Evolutionary conservation across 2,888 invertebrate genomes (phyloP).

Genomic region (Stenodema calcarata): DNA sequence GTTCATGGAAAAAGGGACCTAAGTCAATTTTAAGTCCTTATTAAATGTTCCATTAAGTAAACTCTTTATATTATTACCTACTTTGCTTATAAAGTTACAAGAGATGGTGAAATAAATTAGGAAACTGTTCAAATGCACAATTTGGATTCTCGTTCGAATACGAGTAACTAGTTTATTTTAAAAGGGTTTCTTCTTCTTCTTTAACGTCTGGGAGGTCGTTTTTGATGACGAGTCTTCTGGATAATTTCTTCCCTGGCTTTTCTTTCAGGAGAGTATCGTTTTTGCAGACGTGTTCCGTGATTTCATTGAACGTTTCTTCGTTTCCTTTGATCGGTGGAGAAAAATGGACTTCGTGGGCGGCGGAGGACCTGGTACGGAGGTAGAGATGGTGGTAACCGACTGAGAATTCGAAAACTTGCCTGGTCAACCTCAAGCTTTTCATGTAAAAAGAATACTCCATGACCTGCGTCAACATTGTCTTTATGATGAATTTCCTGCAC

Average conservation of each 20-base stretch:
- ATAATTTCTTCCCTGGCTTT: neutral
- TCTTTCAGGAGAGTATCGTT: constrained; percentile 21
- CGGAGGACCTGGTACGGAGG: constrained; percentile 29
- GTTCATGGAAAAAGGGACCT: no score
- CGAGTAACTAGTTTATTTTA: neutral
- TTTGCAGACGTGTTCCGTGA: constrained; percentile 47
- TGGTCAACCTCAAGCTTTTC: constrained; percentile 48
- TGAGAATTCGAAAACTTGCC: constrained; percentile 51
- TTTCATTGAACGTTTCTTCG: constrained; percentile 49
- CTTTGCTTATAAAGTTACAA: no score
- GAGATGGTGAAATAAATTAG: no score
- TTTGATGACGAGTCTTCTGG: neutral
- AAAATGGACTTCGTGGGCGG: neutral
- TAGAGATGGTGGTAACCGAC: constrained; percentile 53
- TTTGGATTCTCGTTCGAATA: no score
- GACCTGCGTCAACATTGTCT: constrained; percentile 42
- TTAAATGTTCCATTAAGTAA: no score
- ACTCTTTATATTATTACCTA: no score
- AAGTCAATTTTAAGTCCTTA: no score
- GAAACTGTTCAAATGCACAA: no score
- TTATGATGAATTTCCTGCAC: constrained; percentile 51
- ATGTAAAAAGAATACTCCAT: constrained; percentile 50
- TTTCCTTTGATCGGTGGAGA: neutral
- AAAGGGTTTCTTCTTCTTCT: constrained; percentile 35
- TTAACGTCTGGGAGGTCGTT: constrained; percentile 23